These are phyloP conservation scores for Meandrina meandrites DNA, from an alignment of 92 coral and sea anemone genomes.

Conservation along the genomic window DNA sequence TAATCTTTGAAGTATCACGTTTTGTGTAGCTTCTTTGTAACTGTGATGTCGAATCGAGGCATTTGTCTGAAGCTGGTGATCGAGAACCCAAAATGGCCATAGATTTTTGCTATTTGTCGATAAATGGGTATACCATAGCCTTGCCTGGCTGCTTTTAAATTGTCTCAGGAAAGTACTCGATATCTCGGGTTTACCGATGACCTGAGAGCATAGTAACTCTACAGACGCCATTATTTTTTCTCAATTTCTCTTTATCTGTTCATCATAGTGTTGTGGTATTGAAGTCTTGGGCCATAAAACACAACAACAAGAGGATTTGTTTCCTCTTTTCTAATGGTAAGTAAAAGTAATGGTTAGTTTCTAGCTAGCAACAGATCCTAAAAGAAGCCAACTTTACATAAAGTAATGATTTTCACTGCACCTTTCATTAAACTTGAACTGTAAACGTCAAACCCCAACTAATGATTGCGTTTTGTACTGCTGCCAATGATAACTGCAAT, in stretches of 20 bases:
- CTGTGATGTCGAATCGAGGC: constrained; percentile 87
- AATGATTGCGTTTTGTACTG: no score
- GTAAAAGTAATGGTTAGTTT: not conserved
- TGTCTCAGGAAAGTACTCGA: not conserved
- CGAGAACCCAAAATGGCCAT: no score
- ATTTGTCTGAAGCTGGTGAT: constrained; percentile 82
- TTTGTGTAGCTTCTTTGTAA: constrained; percentile 46
- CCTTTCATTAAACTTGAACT: no score
- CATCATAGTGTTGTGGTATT: not conserved
- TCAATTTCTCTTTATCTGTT: not conserved
- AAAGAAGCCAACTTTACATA: not conserved
- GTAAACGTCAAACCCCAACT: no score
- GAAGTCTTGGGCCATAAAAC: not conserved
- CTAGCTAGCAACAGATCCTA: not conserved
- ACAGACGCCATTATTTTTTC: not conserved
- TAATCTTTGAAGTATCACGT: constrained; percentile 52
- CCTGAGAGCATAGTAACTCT: not conserved
- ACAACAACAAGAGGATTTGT: not conserved
- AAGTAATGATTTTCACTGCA: no score
- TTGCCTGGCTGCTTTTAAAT: not conserved
- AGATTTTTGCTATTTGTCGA: not conserved
- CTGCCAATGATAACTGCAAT: no score
- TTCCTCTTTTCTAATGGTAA: not conserved
- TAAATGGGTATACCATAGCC: not conserved
- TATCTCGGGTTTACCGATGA: not conserved